These are phyloP conservation scores for Alauda arvensis DNA, from an alignment of 2,797 vertebrate genomes.

Conservation along the genomic window DNA sequence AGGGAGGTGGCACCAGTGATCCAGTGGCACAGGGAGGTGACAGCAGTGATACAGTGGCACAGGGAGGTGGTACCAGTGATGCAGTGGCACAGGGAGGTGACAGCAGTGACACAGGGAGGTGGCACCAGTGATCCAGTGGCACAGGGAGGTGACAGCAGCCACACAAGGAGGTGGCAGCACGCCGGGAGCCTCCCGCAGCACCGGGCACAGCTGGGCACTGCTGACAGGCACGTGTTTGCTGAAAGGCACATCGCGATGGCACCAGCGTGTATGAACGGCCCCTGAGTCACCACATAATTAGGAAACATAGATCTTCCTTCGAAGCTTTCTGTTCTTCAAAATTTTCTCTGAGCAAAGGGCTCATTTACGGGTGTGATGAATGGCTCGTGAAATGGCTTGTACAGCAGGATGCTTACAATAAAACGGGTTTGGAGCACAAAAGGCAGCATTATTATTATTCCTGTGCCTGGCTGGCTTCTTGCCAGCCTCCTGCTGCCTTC, in stretches of 20 bases:
- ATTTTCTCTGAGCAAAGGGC: not conserved
- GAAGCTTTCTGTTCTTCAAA: not conserved
- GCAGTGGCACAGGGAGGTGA: too few species aligned
- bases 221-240: not conserved
- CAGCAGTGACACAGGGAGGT: too few species aligned
- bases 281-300: not conserved
- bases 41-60: too few species aligned
- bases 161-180: not conserved
- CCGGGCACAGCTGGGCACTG: not conserved
- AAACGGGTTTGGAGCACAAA: not conserved
- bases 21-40: too few species aligned
- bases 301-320: not conserved
- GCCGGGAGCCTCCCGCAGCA: not conserved
- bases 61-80: too few species aligned
- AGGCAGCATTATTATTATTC: not conserved
- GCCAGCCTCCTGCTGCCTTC: slow-evolving; percentile 12
- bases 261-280: not conserved
- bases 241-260: not conserved
- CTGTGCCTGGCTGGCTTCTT: not conserved
- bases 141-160: not conserved
- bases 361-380: not conserved
- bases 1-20: too few species aligned
- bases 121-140: too few species aligned
- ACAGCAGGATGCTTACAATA: not conserved
- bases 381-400: not conserved